These are phyloP conservation scores for Dinoponera quadriceps DNA, from an alignment of 1,140 invertebrate species.

Conservation along the genomic window DNA sequence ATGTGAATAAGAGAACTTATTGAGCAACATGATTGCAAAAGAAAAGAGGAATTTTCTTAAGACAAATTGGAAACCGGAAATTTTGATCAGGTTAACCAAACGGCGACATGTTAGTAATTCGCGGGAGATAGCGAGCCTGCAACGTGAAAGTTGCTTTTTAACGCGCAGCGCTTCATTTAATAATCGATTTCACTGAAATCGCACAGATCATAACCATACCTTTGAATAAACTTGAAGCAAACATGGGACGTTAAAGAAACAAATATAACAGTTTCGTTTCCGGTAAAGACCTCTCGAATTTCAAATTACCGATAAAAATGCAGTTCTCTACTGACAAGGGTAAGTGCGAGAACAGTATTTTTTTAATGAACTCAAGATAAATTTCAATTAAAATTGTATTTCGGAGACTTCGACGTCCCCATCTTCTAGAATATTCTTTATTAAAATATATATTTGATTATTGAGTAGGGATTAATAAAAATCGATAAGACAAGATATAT, in stretches of 20 bases:
- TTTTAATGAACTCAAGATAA: not conserved
- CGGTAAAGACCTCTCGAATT: not conserved
- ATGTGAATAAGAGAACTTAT: not conserved
- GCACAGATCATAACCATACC: not conserved
- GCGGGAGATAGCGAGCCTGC: not conserved
- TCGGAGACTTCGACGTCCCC: not conserved
- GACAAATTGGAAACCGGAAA: not conserved
- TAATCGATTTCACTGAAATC: conserved; percentile 37
- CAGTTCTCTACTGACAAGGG: not conserved
- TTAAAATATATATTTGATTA: not conserved
- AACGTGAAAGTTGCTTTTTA: conserved; percentile 24
- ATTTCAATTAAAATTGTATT: conserved; percentile 7
- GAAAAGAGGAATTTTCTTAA: not conserved
- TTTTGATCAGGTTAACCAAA: conserved; percentile 13
- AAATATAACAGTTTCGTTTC: not conserved
- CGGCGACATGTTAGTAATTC: conserved; percentile 26
- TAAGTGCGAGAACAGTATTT: not conserved
- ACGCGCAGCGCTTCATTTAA: not conserved
- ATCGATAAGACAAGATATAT: not conserved
- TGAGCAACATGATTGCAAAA: conserved; percentile 19
- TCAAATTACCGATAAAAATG: conserved; percentile 27
- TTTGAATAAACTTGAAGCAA: not conserved
- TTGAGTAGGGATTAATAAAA: not conserved
- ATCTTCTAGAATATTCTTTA: too few species aligned
- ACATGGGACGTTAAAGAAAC: conserved; percentile 36